phyloP scores from a whole-genome alignment of 2,888 invertebrate species.

The Oligia latruncula region DNA sequence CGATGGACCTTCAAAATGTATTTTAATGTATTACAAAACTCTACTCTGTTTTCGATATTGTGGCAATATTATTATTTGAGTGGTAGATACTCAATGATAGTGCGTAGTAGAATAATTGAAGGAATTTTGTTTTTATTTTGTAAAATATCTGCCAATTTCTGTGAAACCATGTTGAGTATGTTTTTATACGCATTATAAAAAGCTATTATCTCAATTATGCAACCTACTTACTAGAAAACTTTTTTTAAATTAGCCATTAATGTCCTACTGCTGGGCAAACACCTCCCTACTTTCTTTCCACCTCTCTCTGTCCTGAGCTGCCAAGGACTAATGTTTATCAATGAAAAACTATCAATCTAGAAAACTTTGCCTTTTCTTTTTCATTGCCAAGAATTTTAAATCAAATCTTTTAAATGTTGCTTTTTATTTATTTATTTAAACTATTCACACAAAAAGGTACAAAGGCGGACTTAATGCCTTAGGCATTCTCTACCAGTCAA shows the following conservation, averaged over 20 bases:
- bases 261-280: neutral
- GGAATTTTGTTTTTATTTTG: neutral
- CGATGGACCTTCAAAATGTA: constrained; percentile 74
- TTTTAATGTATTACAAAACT: constrained; percentile 70
- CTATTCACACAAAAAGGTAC: too few species aligned
- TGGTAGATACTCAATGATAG: constrained; percentile 5
- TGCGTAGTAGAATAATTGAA: constrained; percentile 25
- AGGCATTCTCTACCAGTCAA: too few species aligned
- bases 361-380: neutral
- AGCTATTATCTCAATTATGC: neutral
- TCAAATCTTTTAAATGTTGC: neutral
- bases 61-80: constrained; percentile 17
- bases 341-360: neutral
- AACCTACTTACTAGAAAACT: neutral
- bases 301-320: neutral
- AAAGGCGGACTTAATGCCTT: too few species aligned
- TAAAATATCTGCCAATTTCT: neutral
- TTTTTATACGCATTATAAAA: neutral
- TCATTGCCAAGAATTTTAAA: neutral
- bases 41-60: constrained; percentile 25
- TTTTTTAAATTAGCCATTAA: too few species aligned
- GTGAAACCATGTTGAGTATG: neutral
- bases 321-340: neutral
- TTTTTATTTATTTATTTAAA: too few species aligned
- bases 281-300: neutral